Base-by-base conservation (phyloP, 2,113 vertebrate genomes). In the Sorex araneus region DNA sequence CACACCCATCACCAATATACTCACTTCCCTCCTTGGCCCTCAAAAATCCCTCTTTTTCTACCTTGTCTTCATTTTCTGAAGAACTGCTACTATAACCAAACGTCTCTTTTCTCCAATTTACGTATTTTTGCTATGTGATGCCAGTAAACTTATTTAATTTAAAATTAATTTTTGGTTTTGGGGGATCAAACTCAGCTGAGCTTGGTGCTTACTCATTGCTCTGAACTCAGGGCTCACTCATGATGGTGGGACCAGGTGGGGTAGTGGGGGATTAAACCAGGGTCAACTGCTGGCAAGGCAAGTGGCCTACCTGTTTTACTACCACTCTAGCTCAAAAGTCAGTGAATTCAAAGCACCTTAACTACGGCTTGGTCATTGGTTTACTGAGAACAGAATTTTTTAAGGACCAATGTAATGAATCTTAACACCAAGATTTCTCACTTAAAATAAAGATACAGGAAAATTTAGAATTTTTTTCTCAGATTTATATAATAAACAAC, bases 361-460 rank as follows among this genome's bases (percentile, higher is more conserved):
- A 40, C 40, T 40, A 40, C 40, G 3, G 8, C 60, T 87, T 87
- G 34, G 9, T 79, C 10, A 69, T 66, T 87, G 13, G 50, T 87
- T 93, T 91, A 60, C 50, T 70, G 28, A 80, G 40, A 84, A 86
- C 32, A 6, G 18, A 54, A 66, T 91, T 94, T 86, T 63, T 94
- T 75, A 91, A 30, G 87, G 63, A 28, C n/a, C 79, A 60, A 63
- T 85, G 88, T 80, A 92, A 13, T 87, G 40, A 73, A 21, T 69
- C 12, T 73, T 78, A 85, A 84, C 54, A 2, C 21, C 83, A 88
- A 90, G n/a, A 54, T 40, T 77, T 7, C n/a, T 96, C 30, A 69
- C 43, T 94, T 89, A 43, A 19, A 34, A 74, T 78, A 95, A 88
- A 94, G 34, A 86, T 64, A 16, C 34, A 79, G 79, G 40, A 84